Percentiles rank a stretch among this genome's conserved stretches.
These are phyloP conservation scores for Meleagris gallopavo DNA, from an alignment of 2,113 vertebrate species.

Conservation along the genomic window DNA sequence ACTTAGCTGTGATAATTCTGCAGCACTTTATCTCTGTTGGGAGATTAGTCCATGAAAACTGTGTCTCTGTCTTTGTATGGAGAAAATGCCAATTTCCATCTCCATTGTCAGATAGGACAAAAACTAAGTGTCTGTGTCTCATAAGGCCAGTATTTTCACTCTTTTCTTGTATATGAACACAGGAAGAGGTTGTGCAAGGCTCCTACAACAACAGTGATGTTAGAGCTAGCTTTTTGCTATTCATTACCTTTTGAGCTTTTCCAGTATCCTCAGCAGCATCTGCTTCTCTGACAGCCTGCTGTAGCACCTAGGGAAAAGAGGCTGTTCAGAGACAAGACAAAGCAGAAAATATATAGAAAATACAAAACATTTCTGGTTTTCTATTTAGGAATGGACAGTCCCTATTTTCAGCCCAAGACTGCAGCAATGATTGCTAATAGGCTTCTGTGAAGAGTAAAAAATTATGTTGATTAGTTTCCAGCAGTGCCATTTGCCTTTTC, in stretches of 20 bases:
- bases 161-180: background rate
- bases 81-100: background rate
- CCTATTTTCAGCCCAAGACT: slow-evolving; percentile 18
- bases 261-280: slow-evolving; percentile 13
- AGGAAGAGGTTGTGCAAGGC: background rate
- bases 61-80: background rate
- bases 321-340: background rate
- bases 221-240: background rate
- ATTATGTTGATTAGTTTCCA: slow-evolving; percentile 76
- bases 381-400: slow-evolving; percentile 17
- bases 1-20: background rate
- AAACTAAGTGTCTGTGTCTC: background rate
- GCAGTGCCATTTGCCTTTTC: slow-evolving; percentile 67
- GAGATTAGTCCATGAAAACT: background rate
- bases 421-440: slow-evolving; percentile 66
- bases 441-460: slow-evolving; percentile 67
- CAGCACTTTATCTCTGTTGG: background rate
- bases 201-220: background rate
- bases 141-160: slow-evolving; percentile 19
- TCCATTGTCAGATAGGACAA: background rate
- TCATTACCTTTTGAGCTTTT: background rate
- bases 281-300: background rate
- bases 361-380: slow-evolving; percentile 7
- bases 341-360: slow-evolving; percentile 1
- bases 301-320: background rate